Evolutionary conservation across 2,888 invertebrate genomes (phyloP), one percentile per base, ranked within the genome.

Genomic region (Lamproptera curius): DNA sequence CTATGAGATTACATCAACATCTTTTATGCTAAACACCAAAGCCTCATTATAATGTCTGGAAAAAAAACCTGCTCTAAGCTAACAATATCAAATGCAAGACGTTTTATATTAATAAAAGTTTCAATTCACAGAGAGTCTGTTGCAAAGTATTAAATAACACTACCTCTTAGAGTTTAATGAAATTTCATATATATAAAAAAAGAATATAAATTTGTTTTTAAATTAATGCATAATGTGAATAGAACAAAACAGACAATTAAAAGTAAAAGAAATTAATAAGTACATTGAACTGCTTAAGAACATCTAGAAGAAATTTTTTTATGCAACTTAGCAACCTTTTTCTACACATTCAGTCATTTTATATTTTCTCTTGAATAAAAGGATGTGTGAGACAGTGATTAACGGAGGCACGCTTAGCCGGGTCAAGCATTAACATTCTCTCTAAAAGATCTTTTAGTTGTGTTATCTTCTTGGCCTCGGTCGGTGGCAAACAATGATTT

Each of bases 361-460:
- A 94, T 73, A 96, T 95, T 89, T 95, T 97, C 73, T 99, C 98
- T 85, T 96, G 95, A 70, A 99, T 97, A 80, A 98, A 98, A 0
- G 97, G 94, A 84, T 99, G 98, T 15, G 94, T 92, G 43, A 99
- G 89, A 31, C 97, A 97, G 71, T 97, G 96, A 80, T 97, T 97
- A 56, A 98, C 92, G n/a, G 97, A 94, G 59, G 97, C 93, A 47
- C 98, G 90, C 80, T 98, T 98, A 26, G 93, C 91, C 0, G 98
- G 95, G 83, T 99, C 98, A 43, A 98, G 86, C 88, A 96, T 94
- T 55, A 99, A 90, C 65, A 97, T 95, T 55, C 95, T 93, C 67
- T 98, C 98, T 41, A 99, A 84, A 16, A 99, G 88, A 76, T 99
- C 98, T 73, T 95, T 95, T 26, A 99, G 88, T 71, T 99, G 98